Evolutionary conservation across 1,140 invertebrate species (phyloP).

Genomic region (Globodera rostochiensis): DNA sequence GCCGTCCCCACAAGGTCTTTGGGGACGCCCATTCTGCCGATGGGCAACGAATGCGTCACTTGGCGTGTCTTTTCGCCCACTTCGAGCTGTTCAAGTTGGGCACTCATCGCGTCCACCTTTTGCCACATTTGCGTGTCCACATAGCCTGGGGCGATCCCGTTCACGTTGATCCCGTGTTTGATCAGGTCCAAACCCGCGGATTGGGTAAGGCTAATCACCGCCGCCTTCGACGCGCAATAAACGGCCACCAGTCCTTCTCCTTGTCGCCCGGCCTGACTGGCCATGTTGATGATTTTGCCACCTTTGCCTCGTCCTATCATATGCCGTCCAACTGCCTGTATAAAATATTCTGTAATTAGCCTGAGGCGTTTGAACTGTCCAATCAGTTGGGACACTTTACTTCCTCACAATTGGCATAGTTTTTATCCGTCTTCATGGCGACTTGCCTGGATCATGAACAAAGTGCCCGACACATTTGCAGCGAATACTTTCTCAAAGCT

Average conservation of each 20-base stretch:
- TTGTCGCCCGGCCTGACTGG: neutral
- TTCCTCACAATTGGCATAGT: too few relatives aligned
- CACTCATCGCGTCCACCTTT: neutral
- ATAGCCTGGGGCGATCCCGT: neutral
- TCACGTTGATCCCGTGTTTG: neutral
- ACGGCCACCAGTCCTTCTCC: neutral
- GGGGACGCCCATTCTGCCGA: neutral
- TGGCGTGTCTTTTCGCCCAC: conserved; percentile 1
- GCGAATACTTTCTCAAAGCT: conserved; percentile 64
- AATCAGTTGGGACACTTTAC: too few relatives aligned
- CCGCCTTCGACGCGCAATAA: conserved; percentile 4
- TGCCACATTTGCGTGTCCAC: neutral
- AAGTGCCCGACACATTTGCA: conserved; percentile 64
- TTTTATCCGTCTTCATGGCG: neutral
- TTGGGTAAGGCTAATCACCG: conserved; percentile 11
- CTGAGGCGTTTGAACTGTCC: too few relatives aligned
- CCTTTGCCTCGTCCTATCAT: conserved; percentile 11
- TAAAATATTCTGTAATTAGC: too few relatives aligned
- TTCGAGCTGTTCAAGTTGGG: conserved; percentile 67
- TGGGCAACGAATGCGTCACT: neutral
- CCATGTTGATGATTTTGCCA: neutral
- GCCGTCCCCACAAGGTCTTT: conserved; percentile 66
- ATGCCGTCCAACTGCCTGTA: neutral
- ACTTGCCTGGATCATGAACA: conserved; percentile 54
- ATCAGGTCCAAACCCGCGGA: neutral